A percentile compares a stretch with the other conserved stretches of the same genome.
Conservation (phyloP, 2,888 invertebrate species). For the Callyntrura sp. region DNA sequence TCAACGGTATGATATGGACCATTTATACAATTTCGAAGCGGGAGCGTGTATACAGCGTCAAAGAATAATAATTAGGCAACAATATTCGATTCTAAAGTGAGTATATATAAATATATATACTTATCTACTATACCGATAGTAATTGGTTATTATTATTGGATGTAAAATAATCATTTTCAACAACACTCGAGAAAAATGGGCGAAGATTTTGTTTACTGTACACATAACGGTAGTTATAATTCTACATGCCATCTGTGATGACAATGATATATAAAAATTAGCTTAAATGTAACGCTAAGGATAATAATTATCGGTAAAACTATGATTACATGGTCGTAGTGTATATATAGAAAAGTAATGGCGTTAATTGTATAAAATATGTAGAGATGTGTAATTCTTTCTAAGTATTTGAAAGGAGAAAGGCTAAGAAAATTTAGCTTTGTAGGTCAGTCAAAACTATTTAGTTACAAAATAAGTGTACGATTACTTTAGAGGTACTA, state of each 20-base stretch:
- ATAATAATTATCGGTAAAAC: neutral
- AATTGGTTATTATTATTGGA: slow-evolving; percentile 26
- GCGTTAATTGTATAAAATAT: neutral
- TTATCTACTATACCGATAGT: slow-evolving; percentile 24
- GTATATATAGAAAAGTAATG: slow-evolving; percentile 1
- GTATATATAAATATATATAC: neutral
- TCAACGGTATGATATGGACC: slow-evolving; percentile 49
- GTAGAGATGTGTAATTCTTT: neutral
- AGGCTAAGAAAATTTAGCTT: neutral
- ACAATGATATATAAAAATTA: slow-evolving; percentile 47
- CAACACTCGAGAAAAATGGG: too few species aligned
- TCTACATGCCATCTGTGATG: slow-evolving; percentile 61
- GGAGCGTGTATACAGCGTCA: neutral
- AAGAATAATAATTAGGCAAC: neutral
- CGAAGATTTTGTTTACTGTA: neutral
- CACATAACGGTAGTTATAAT: neutral
- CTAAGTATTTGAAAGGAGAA: neutral
- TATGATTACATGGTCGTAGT: neutral
- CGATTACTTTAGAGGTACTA: slow-evolving; percentile 1
- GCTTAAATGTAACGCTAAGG: slow-evolving; percentile 13
- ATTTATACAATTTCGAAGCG: slow-evolving; percentile 25
- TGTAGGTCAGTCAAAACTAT: slow-evolving; percentile 21
- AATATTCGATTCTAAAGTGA: neutral
- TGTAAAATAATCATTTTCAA: neutral
- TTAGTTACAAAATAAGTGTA: neutral